Conservation (phyloP, 2,113 vertebrate species). For the Calypte anna region DNA sequence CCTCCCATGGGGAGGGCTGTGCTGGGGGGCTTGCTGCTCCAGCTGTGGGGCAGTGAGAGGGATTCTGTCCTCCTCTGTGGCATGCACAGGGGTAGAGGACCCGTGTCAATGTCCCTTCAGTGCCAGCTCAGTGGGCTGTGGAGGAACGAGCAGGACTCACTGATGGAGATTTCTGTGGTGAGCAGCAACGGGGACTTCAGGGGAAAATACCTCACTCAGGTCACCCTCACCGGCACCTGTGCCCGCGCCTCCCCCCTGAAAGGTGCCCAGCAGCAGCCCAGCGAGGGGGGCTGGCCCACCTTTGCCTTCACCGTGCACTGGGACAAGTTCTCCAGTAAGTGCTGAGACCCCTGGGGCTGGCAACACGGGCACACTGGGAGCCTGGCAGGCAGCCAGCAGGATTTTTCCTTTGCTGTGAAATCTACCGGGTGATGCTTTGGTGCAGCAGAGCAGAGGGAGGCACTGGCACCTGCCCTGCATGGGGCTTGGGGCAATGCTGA, state of each 20-base stretch:
- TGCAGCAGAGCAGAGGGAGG: not conserved
- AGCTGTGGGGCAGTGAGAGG: fast-evolving
- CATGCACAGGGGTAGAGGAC: fast-evolving
- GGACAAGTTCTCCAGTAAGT: slow-evolving; percentile 64
- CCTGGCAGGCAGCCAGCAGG: fast-evolving
- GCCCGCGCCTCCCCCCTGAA: not conserved
- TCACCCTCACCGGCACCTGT: not conserved
- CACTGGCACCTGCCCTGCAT: fast-evolving
- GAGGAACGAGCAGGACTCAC: slow-evolving; percentile 26
- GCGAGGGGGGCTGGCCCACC: not conserved
- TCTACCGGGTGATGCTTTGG: not conserved
- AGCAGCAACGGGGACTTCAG: not conserved
- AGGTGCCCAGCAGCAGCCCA: not conserved
- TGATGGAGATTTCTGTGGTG: slow-evolving; percentile 19
- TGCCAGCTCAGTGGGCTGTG: slow-evolving; percentile 33
- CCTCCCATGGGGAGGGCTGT: no score
- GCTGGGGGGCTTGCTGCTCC: not conserved
- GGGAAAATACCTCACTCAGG: slow-evolving; percentile 24
- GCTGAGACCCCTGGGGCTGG: not conserved
- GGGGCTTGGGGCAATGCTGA: not conserved
- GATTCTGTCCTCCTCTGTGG: not conserved
- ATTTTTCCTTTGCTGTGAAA: not conserved
- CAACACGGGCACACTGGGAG: fast-evolving
- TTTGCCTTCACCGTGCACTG: slow-evolving; percentile 20
- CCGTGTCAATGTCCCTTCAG: not conserved